phyloP scores from a whole-genome alignment of 2,888 invertebrate species.

The Tupiocoris notatus region DNA sequence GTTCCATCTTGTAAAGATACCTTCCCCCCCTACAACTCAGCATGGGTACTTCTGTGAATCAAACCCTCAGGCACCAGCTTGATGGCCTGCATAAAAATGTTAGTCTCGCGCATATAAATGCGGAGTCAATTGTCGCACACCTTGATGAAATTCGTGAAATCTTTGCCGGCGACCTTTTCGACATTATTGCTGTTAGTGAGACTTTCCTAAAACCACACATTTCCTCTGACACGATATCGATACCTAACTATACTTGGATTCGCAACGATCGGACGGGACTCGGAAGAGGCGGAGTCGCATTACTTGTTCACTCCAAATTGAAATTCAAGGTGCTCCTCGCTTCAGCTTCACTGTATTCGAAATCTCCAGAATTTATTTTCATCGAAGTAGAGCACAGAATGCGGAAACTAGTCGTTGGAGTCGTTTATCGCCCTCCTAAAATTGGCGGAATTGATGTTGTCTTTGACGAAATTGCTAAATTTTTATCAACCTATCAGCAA shows the following conservation, averaged over 20 bases:
- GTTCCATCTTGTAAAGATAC: no score
- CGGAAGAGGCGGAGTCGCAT: neutral
- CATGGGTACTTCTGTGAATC: no score
- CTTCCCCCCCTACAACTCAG: no score
- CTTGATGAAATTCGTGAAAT: slow-evolving; percentile 8
- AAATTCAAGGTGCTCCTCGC: neutral
- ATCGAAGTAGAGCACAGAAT: slow-evolving; percentile 3
- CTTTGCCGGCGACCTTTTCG: neutral
- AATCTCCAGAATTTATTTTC: slow-evolving; percentile 10
- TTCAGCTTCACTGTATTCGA: neutral
- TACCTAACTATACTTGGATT: neutral
- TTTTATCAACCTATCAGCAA: neutral
- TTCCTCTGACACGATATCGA: neutral
- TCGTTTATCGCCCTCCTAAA: slow-evolving; percentile 5
- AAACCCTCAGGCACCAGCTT: no score
- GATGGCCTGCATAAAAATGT: no score
- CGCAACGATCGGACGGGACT: slow-evolving; percentile 11
- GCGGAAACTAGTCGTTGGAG: neutral
- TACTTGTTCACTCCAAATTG: neutral
- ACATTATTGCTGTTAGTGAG: neutral
- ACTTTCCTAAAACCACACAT: slow-evolving; percentile 1
- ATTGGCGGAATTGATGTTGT: neutral
- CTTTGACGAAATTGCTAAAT: neutral
- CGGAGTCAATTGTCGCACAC: neutral
- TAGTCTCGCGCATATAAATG: neutral